A percentile compares a stretch with the other conserved stretches of the same genome.
phyloP scores from a whole-genome alignment of 2,888 invertebrate species.

The Lepidochrysops patricia region DNA sequence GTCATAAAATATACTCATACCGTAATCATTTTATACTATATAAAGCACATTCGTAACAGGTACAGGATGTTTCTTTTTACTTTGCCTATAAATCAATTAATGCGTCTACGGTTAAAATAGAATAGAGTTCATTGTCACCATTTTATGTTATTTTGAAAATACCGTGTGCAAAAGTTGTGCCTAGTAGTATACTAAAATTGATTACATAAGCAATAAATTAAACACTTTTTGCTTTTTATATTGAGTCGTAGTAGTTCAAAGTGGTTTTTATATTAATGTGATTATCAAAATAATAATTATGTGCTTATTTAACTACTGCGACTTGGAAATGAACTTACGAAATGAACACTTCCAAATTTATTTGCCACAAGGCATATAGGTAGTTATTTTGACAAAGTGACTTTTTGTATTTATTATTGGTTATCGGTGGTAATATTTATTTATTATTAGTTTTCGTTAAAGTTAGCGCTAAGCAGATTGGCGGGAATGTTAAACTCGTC shows the following conservation, averaged over 20 bases:
- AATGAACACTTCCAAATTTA: background rate
- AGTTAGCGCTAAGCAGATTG: background rate
- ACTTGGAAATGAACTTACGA: background rate
- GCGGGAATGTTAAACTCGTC: background rate
- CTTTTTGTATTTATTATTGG: too few species aligned
- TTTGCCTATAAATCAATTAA: background rate
- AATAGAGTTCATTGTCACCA: background rate
- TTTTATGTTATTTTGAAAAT: background rate
- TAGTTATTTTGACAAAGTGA: too few species aligned
- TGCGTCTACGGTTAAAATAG: background rate
- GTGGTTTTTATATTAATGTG: background rate
- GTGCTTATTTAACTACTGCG: background rate
- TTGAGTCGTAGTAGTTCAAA: background rate
- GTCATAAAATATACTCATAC: constrained; percentile 13
- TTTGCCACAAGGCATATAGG: too few species aligned
- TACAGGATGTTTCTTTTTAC: background rate
- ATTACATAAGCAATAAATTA: background rate
- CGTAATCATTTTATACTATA: background rate
- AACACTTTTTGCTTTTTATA: background rate
- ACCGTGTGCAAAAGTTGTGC: constrained; percentile 14
- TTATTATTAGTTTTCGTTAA: background rate
- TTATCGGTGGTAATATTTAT: too few species aligned
- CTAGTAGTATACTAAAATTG: background rate
- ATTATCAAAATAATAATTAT: background rate
- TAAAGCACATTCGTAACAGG: background rate